These are phyloP conservation scores for Piliocolobus tephrosceles DNA, from an alignment of 2,113 vertebrate species.

Conservation along the genomic window DNA sequence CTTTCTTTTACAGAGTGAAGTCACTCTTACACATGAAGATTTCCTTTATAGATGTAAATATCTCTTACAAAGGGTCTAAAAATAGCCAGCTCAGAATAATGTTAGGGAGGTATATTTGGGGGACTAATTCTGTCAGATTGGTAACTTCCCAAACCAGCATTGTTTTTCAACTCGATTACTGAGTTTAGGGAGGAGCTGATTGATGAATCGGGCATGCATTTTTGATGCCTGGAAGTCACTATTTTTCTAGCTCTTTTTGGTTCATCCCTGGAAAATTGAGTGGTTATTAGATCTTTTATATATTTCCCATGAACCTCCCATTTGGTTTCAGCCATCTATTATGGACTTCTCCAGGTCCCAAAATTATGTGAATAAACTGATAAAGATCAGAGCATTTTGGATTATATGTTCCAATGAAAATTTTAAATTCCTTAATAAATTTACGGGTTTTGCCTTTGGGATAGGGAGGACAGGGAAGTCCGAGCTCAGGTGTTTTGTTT, in stretches of 20 bases:
- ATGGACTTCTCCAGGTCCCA: background rate
- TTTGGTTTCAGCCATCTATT: background rate
- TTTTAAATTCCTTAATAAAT: background rate
- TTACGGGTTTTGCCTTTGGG: too few species aligned
- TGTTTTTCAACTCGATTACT: background rate
- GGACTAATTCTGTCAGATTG: background rate
- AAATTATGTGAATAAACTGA: background rate
- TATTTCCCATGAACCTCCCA: background rate
- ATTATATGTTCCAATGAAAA: background rate
- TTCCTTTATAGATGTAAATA: background rate
- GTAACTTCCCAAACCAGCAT: background rate
- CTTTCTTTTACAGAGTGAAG: background rate
- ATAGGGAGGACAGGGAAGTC: too few species aligned
- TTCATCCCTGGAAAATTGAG: background rate
- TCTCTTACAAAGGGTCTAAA: background rate
- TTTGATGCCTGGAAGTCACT: background rate
- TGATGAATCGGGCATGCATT: background rate
- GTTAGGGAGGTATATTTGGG: background rate
- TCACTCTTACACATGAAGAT: background rate
- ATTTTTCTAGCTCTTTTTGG: background rate
- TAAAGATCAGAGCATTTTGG: background rate
- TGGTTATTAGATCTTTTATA: background rate
- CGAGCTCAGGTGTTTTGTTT: background rate
- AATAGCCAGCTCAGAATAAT: background rate
- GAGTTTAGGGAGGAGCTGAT: background rate